A percentile compares a stretch with the other conserved stretches of the same genome.
Conservation (phyloP, 2,113 vertebrate species). For the Chamaea fasciata region DNA sequence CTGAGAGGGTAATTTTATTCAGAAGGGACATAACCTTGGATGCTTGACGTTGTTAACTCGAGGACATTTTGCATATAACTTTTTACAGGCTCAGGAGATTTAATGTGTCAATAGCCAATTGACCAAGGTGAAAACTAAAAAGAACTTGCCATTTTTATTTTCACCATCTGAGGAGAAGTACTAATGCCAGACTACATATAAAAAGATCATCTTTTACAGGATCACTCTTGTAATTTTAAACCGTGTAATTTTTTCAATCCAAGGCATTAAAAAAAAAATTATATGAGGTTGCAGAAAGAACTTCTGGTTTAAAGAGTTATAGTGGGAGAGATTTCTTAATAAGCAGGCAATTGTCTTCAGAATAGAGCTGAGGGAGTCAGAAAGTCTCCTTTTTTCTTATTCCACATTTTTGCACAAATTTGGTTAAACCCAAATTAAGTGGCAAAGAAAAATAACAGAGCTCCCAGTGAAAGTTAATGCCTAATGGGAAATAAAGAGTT, state of each 20-base stretch:
- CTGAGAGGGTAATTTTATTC: not conserved
- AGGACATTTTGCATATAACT: not conserved
- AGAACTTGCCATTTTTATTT: not conserved
- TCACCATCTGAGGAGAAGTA: not conserved
- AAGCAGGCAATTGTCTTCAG: not conserved
- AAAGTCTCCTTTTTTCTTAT: not conserved
- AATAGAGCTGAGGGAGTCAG: not conserved
- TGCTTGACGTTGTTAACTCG: not conserved
- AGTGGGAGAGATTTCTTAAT: not conserved
- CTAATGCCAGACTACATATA: not conserved
- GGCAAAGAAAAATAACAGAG: not conserved
- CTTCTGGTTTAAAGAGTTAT: not conserved
- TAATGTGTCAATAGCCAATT: not conserved
- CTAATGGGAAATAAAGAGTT: not conserved
- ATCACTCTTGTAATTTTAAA: not conserved
- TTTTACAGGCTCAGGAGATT: not conserved
- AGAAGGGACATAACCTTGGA: not conserved
- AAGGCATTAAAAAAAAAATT: not conserved
- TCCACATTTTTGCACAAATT: not conserved
- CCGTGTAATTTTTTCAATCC: not conserved
- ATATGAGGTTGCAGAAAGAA: not conserved
- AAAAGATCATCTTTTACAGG: not conserved
- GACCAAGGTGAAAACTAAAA: constrained; percentile 13
- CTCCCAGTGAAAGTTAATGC: not conserved
- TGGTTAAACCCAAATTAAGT: not conserved